Conservation (phyloP, 2,888 invertebrate genomes). For the Morpho achilles region DNA sequence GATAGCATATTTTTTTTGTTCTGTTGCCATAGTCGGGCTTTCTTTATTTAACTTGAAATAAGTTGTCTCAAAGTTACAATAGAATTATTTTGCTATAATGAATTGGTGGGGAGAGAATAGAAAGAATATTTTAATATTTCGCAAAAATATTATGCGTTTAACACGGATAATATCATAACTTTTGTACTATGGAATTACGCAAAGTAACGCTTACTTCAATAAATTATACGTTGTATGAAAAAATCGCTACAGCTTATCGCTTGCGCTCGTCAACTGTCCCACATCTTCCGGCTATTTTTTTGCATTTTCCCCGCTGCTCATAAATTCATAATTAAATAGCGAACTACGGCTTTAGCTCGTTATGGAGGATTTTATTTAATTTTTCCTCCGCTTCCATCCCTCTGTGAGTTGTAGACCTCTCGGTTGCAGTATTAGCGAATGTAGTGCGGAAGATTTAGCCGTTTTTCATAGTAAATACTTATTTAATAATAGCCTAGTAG, state of each 20-base stretch:
- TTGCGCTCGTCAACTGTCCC: conserved; percentile 17
- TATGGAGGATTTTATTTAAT: conserved; percentile 62
- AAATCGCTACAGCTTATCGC: conserved; percentile 24
- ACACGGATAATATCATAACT: background rate
- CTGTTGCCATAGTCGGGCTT: no score
- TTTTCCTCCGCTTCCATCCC: conserved; percentile 37
- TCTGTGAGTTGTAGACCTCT: conserved; percentile 22
- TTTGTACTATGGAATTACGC: no score
- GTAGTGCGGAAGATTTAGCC: conserved; percentile 14
- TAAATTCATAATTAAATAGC: conserved; percentile 76
- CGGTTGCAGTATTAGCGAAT: conserved; percentile 16
- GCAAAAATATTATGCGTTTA: no score
- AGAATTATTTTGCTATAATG: no score
- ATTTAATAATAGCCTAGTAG: no score
- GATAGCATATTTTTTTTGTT: no score
- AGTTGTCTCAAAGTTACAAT: no score
- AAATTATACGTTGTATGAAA: background rate
- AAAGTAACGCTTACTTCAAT: no score
- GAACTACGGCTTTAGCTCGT: conserved; percentile 59
- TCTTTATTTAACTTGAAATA: no score
- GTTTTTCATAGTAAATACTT: conserved; percentile 1
- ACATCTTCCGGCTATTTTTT: conserved; percentile 39
- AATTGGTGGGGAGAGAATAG: no score
- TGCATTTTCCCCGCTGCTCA: conserved; percentile 64
- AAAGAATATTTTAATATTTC: no score